A percentile compares a stretch with the other conserved stretches of the same genome.
These are phyloP conservation scores for Drosophila helvetica DNA, from an alignment of 2,888 invertebrate species.

Conservation along the genomic window DNA sequence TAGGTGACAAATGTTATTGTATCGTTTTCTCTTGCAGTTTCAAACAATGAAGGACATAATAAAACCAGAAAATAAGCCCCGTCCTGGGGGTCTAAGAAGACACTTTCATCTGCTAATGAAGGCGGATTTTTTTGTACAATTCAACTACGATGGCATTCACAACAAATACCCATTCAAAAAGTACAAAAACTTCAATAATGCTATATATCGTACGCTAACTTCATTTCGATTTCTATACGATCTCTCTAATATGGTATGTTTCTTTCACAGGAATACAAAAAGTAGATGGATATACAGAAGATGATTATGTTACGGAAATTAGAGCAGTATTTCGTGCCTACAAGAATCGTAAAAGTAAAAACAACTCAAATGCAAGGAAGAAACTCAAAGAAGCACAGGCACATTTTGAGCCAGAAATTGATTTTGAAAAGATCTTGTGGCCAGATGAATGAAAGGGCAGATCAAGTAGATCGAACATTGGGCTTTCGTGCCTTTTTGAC, in stretches of 20 bases:
- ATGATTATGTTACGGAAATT: slow-evolving; percentile 33
- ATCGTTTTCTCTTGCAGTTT: not conserved
- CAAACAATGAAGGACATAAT: slow-evolving; percentile 22
- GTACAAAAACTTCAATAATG: slow-evolving; percentile 28
- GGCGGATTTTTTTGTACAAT: slow-evolving; percentile 21
- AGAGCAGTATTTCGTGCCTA: slow-evolving; percentile 27
- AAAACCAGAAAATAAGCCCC: slow-evolving; percentile 1
- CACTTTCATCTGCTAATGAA: slow-evolving; percentile 32
- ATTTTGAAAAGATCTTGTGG: slow-evolving; percentile 36
- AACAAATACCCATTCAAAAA: slow-evolving; percentile 30
- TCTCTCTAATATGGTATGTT: not conserved
- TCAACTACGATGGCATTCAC: slow-evolving; percentile 37
- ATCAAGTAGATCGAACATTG: not conserved
- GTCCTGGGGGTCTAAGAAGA: slow-evolving; percentile 22
- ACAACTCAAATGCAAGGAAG: slow-evolving; percentile 7
- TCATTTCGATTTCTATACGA: not conserved
- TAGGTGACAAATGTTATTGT: not conserved
- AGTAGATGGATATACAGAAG: slow-evolving; percentile 25
- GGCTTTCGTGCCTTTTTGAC: too few species aligned
- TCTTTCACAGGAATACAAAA: slow-evolving; percentile 21
- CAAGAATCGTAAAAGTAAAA: slow-evolving; percentile 38
- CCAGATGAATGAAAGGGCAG: slow-evolving; percentile 4
- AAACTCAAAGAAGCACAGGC: slow-evolving; percentile 32
- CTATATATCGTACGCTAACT: slow-evolving; percentile 17
- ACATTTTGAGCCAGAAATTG: slow-evolving; percentile 21